Evolutionary conservation across 2,888 invertebrate genomes (phyloP).

Genomic region (Aproaerema taeniolella): DNA sequence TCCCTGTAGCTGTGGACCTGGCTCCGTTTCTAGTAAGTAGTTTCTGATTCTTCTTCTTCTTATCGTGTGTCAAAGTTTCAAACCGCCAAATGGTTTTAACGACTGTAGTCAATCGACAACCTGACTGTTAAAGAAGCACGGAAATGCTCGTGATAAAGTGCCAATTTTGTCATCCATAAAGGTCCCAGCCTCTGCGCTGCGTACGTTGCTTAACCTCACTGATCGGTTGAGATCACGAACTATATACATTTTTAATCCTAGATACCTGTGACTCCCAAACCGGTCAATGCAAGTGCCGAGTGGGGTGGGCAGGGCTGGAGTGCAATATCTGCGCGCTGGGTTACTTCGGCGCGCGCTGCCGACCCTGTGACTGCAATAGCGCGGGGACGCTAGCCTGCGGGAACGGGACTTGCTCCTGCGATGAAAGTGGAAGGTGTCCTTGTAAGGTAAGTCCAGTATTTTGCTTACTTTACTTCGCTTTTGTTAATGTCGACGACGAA

Average conservation of each 20-base stretch:
- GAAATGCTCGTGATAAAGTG: too few species aligned
- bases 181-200: too few species aligned
- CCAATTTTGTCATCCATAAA: too few species aligned
- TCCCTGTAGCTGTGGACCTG: slow-evolving; percentile 80
- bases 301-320: slow-evolving; percentile 84
- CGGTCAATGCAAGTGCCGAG: slow-evolving; percentile 87
- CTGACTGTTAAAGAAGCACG: too few species aligned
- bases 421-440: slow-evolving; percentile 87
- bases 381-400: slow-evolving; percentile 82
- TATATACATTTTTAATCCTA: too few species aligned
- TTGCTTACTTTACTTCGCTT: too few species aligned
- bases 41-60: not conserved
- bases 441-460: slow-evolving; percentile 89
- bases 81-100: not conserved
- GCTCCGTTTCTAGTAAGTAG: slow-evolving; percentile 49
- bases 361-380: slow-evolving; percentile 88
- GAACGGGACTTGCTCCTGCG: slow-evolving; percentile 82
- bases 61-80: too few species aligned
- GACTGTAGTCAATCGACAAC: too few species aligned
- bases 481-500: too few species aligned
- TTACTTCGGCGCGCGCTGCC: slow-evolving; percentile 92
- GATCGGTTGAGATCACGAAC: too few species aligned
- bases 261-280: slow-evolving; percentile 79
- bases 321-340: slow-evolving; percentile 92
- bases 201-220: too few species aligned